Conservation (phyloP, 2,113 vertebrate species). For the Misgurnus mizolepis region DNA sequence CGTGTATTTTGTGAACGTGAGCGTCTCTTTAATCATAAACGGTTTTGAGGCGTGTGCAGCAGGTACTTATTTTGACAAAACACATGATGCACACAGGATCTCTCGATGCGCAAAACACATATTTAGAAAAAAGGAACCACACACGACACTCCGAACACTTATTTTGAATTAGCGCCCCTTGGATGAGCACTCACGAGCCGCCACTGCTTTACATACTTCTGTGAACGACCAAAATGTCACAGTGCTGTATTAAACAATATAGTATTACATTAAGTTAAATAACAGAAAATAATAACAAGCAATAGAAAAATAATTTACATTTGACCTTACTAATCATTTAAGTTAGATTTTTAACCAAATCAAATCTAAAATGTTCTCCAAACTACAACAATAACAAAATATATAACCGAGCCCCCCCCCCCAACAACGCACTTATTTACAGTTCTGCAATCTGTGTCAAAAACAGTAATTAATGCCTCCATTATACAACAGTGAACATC, state of each 20-base stretch:
- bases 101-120: no score
- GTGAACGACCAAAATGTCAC: background rate
- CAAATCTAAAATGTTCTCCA: background rate
- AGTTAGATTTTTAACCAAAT: background rate
- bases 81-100: no score
- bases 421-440: constrained; percentile 7
- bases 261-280: no score
- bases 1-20: no score
- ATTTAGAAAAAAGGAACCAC: no score
- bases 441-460: background rate
- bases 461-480: constrained; percentile 40
- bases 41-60: no score
- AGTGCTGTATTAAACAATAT: background rate
- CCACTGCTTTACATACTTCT: background rate
- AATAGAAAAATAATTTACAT: background rate
- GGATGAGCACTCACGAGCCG: no score
- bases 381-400: background rate
- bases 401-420: background rate
- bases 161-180: no score
- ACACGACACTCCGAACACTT: no score
- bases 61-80: no score
- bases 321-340: background rate
- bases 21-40: no score
- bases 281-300: background rate
- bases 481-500: constrained; percentile 23